Conservation (phyloP, 2,888 invertebrate genomes). For the Callinectes sapidus region DNA sequence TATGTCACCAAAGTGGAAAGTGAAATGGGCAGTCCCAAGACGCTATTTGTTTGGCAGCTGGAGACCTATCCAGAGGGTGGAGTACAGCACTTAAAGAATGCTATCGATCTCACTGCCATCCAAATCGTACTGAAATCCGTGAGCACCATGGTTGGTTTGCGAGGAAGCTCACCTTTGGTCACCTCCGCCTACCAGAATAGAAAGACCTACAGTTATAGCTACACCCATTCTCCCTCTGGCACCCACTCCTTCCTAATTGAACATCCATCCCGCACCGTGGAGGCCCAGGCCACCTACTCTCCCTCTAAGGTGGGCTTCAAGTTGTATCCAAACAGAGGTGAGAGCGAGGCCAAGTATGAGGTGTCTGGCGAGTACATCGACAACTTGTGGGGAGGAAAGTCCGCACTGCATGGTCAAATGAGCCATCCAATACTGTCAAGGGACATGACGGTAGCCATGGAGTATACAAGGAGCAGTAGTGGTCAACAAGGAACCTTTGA, state of each 20-base stretch:
- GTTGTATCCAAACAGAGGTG: slow-evolving; percentile 43
- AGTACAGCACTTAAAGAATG: slow-evolving; percentile 18
- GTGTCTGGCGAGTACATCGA: slow-evolving; percentile 16
- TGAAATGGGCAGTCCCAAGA: neutral
- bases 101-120: slow-evolving; percentile 46
- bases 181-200: neutral
- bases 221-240: neutral
- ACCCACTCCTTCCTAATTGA: slow-evolving; percentile 10
- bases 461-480: neutral
- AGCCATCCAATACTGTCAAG: slow-evolving; percentile 51
- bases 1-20: slow-evolving; percentile 27
- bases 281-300: slow-evolving; percentile 42
- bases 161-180: neutral
- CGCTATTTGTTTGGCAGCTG: slow-evolving; percentile 39
- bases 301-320: slow-evolving; percentile 26
- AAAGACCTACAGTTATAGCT: neutral
- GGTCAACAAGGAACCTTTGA: slow-evolving; percentile 35
- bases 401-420: slow-evolving; percentile 32
- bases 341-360: slow-evolving; percentile 46
- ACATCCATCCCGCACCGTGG: slow-evolving; percentile 44
- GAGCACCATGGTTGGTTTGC: neutral
- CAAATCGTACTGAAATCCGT: neutral
- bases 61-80: slow-evolving; percentile 31
- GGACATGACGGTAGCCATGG: slow-evolving; percentile 16
- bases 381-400: neutral